Percentiles rank a stretch among this genome's conserved stretches.
Evolutionary conservation across 2,113 vertebrate species (phyloP).

Genomic region (Podocnemis expansa): DNA sequence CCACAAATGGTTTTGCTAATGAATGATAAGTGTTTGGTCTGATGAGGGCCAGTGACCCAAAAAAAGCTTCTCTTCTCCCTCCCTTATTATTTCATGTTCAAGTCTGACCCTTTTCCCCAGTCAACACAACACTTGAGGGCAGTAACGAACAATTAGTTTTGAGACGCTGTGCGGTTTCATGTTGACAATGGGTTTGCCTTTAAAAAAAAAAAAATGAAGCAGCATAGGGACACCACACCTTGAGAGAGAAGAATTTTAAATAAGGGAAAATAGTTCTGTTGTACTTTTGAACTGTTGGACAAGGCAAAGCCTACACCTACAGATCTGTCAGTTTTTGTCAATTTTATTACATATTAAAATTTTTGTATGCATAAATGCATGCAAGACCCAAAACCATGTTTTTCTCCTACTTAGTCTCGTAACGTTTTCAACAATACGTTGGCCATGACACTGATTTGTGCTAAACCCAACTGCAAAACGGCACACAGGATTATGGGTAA

Average conservation of each 20-base stretch:
- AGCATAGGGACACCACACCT: neutral
- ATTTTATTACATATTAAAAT: neutral
- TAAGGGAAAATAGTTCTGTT: rapidly evolving
- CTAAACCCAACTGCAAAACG: neutral
- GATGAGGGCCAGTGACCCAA: constrained; percentile 65
- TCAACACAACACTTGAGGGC: constrained; percentile 30
- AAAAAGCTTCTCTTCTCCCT: neutral
- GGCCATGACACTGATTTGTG: neutral
- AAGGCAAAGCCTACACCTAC: neutral
- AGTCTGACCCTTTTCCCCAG: neutral
- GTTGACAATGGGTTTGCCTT: neutral
- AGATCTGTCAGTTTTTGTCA: neutral
- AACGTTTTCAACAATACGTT: neutral
- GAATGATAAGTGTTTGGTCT: constrained; percentile 47
- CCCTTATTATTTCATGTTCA: neutral
- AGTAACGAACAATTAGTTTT: neutral
- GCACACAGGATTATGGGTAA: neutral
- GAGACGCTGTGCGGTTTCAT: rapidly evolving
- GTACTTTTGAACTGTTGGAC: neutral
- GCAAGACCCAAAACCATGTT: neutral
- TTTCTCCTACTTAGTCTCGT: neutral
- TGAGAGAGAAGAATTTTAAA: neutral
- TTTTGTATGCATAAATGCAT: neutral
- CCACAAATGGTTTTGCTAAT: constrained; percentile 60
- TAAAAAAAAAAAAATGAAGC: neutral